Percentiles rank a stretch among this genome's conserved stretches.
phyloP scores from a whole-genome alignment of 2,888 invertebrate genomes.

The Protonemura montana region DNA sequence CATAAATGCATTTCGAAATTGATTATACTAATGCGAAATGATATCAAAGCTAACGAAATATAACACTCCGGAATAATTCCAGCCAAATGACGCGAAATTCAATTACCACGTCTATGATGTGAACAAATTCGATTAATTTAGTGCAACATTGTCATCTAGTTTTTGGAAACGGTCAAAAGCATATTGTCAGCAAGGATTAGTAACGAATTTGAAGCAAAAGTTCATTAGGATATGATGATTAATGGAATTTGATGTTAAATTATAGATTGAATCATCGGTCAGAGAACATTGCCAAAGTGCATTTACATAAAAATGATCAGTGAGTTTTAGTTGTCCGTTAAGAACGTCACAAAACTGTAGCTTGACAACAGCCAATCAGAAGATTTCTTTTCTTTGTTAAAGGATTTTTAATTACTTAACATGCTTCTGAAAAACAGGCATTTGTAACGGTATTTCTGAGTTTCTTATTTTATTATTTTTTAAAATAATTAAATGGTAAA shows the following conservation, averaged over 20 bases:
- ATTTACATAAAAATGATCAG: too few relatives aligned
- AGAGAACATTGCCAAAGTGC: too few relatives aligned
- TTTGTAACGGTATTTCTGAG: too few relatives aligned
- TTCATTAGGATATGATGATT: not conserved
- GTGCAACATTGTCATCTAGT: not conserved
- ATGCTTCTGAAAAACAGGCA: too few relatives aligned
- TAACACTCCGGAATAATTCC: not conserved
- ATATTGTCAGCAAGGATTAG: not conserved
- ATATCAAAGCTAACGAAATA: not conserved
- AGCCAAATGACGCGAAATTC: not conserved
- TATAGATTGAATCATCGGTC: not conserved
- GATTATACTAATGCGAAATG: not conserved
- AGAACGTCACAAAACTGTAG: too few relatives aligned
- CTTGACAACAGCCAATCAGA: too few relatives aligned
- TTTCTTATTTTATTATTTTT: too few relatives aligned
- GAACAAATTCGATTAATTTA: not conserved
- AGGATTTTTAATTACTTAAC: too few relatives aligned
- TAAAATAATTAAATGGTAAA: too few relatives aligned
- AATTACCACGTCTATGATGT: not conserved
- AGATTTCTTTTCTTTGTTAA: too few relatives aligned
- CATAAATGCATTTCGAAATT: not conserved
- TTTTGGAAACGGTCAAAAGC: not conserved
- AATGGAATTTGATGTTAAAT: slow-evolving; percentile 4
- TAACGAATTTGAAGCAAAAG: not conserved
- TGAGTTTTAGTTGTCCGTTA: too few relatives aligned